These are phyloP conservation scores for Brachionus asplanchnoidis DNA, from an alignment of 1,140 invertebrate genomes.

Conservation along the genomic window DNA sequence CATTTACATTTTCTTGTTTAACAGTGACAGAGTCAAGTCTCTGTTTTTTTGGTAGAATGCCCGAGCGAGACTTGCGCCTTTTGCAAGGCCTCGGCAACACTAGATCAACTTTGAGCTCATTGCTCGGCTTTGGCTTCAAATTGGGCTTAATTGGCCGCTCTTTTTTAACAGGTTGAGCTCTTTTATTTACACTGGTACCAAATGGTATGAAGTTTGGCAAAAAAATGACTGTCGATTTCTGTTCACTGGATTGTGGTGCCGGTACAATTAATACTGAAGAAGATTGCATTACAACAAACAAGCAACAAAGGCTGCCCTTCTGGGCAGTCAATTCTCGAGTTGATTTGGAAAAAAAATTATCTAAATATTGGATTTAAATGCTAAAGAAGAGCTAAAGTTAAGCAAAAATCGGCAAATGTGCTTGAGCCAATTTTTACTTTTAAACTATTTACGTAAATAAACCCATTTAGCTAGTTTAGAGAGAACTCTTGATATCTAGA, in stretches of 20 bases:
- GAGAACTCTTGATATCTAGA: background rate
- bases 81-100: background rate
- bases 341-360: background rate
- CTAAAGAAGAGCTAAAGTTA: background rate
- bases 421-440: background rate
- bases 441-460: background rate
- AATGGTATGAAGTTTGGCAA: background rate
- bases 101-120: background rate
- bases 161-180: background rate
- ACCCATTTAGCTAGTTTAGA: background rate
- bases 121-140: background rate
- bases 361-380: background rate
- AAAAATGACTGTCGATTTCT: background rate
- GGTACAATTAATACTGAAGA: slow-evolving; percentile 19
- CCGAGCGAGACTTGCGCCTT: background rate
- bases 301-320: background rate
- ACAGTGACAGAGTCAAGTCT: background rate
- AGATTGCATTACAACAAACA: slow-evolving; percentile 10
- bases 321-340: background rate
- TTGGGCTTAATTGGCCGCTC: background rate
- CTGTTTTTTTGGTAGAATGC: background rate
- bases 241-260: background rate
- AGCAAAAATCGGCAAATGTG: background rate
- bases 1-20: background rate
- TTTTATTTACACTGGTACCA: background rate